Base-by-base conservation (phyloP, 1,140 invertebrate species). In the Aradophagus sp. region DNA sequence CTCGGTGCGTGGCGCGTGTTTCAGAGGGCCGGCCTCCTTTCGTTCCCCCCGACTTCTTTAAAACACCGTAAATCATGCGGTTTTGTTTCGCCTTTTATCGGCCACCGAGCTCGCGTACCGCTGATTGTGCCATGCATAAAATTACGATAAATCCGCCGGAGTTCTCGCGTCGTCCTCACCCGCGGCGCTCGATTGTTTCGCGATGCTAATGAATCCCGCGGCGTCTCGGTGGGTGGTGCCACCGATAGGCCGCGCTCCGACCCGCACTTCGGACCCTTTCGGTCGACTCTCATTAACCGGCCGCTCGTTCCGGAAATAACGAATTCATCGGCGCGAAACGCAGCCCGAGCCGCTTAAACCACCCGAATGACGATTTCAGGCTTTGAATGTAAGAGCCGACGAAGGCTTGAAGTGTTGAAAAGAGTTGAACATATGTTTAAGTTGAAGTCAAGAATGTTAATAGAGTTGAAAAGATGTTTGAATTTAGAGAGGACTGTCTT, bases 41-140 rank as follows among this genome's bases (percentile, higher is more conserved):
- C 45, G 41, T 61, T 76, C 52, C 53, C 38, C 23, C 23, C 42
- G 45, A 52, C 4, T 16, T 61, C 70, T 41, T 76, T 68, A 71
- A 77, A 73, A 45, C 70, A 71, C 59, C 27, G 68, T 78, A 77
- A 75, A 78, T 78, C 75, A 76, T 52, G 29, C 48, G 44, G 66
- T 71, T 78, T 78, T 70, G 62, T 77, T 76, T 72, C 50, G 44
- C 62, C 56, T 75, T 75, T 74, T 75, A 71, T 73, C 47, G 50
- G 73, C 52, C 70, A 68, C 67, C 52, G 62, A 58, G 66, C 61
- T 62, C 42, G 59, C 47, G 53, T 56, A 69, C 73, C 74, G 34
- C 68, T 82, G 79, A 84, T 82, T 79, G 80, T 82, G 80, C 75
- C 77, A 84, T 84, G 81, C 82, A 84, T 82, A 82, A 84, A 82